Conservation (phyloP, 1,140 invertebrate genomes). For the Drosophila eugracilis region DNA sequence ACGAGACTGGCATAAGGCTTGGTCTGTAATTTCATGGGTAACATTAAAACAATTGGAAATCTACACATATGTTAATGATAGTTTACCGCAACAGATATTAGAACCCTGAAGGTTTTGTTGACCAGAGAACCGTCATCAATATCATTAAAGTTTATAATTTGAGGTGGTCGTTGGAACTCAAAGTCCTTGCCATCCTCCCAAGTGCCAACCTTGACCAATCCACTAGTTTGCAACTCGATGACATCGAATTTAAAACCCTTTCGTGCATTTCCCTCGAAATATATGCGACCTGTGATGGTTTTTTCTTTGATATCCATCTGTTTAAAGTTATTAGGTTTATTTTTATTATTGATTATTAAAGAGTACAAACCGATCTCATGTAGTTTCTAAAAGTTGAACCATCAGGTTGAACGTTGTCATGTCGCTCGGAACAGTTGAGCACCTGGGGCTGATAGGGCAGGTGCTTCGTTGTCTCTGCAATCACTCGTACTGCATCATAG, state of each 20-base stretch:
- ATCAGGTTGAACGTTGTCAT: conserved; percentile 74
- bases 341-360: too few species aligned
- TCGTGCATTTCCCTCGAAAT: conserved; percentile 93
- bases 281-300: conserved; percentile 91
- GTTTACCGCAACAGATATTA: conserved; percentile 90
- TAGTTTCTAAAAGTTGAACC: conserved; percentile 94
- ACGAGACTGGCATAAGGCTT: conserved; percentile 94
- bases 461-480: conserved; percentile 86
- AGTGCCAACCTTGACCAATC: conserved; percentile 89
- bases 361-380: conserved; percentile 86
- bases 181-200: conserved; percentile 87
- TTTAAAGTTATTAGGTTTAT: neutral
- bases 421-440: conserved; percentile 86
- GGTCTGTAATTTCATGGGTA: conserved; percentile 85
- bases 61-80: too few species aligned
- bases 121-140: conserved; percentile 87
- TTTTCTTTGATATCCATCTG: conserved; percentile 69
- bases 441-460: conserved; percentile 67
- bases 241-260: conserved; percentile 92
- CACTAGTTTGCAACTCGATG: conserved; percentile 89
- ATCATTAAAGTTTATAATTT: conserved; percentile 28
- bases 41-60: conserved; percentile 43
- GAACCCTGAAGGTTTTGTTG: conserved; percentile 93
- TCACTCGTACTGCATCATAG: conserved; percentile 91
- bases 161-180: conserved; percentile 65